Evolutionary conservation across 1,140 invertebrate genomes (phyloP).

Genomic region (Drosophila sechellia): DNA sequence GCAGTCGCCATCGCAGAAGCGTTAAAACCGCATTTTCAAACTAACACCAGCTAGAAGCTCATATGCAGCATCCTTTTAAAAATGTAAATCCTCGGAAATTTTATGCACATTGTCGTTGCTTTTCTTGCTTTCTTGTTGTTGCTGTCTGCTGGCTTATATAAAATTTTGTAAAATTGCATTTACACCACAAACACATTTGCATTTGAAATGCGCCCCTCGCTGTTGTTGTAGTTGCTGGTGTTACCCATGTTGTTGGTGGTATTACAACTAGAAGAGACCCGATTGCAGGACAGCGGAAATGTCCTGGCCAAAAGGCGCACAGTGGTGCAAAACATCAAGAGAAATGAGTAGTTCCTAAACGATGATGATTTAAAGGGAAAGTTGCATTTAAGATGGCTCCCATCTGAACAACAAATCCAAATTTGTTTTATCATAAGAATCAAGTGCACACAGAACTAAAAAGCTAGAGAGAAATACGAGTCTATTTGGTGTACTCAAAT

Average conservation of each 20-base stretch:
- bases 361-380: too few relatives aligned
- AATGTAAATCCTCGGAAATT: slow-evolving; percentile 79
- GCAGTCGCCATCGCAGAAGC: slow-evolving; percentile 66
- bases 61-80: slow-evolving; percentile 49
- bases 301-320: slow-evolving; percentile 19
- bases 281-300: slow-evolving; percentile 52
- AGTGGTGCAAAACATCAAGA: slow-evolving; percentile 1
- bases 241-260: slow-evolving; percentile 27
- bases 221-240: slow-evolving; percentile 1
- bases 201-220: slow-evolving; percentile 66
- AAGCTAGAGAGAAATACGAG: neutral
- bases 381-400: too few relatives aligned
- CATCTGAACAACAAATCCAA: too few relatives aligned
- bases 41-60: slow-evolving; percentile 45
- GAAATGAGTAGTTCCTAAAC: neutral
- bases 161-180: slow-evolving; percentile 83
- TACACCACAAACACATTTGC: slow-evolving; percentile 83
- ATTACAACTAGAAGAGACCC: slow-evolving; percentile 66
- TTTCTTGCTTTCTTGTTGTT: neutral
- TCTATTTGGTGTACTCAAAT: slow-evolving; percentile 14
- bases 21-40: slow-evolving; percentile 79
- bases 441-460: too few relatives aligned
- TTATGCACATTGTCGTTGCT: slow-evolving; percentile 67
- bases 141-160: slow-evolving; percentile 66
- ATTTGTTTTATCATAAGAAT: too few relatives aligned